Evolutionary conservation across 2,888 invertebrate genomes (phyloP).

Genomic region (Halictus quadricinctus): DNA sequence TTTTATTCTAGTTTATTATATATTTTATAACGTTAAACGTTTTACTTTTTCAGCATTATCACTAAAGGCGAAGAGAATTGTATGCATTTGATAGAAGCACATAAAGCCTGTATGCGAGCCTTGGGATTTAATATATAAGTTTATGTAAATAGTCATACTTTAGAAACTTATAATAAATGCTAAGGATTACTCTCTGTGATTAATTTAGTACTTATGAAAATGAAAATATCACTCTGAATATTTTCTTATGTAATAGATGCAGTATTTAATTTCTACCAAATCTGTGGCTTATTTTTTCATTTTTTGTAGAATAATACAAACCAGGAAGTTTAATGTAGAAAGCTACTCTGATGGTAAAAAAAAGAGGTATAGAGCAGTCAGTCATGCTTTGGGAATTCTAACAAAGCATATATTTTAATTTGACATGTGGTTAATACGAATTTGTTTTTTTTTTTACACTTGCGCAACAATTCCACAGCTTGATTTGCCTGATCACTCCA

Average conservation of each 20-base stretch:
- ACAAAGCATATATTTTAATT: constrained; percentile 77
- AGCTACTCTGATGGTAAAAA: background rate
- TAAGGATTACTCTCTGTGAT: constrained; percentile 37
- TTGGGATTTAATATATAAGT: constrained; percentile 96
- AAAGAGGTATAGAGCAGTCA: constrained; percentile 29
- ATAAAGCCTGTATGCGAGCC: constrained; percentile 97
- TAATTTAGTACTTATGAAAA: constrained; percentile 30
- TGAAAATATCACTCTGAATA: background rate
- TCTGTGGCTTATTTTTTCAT: constrained; percentile 6
- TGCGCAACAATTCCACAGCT: constrained; percentile 71
- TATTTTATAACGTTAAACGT: background rate
- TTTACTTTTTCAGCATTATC: constrained; percentile 88
- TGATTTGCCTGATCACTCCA: constrained; percentile 62
- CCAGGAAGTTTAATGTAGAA: background rate
- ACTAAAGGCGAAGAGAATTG: constrained; percentile 97
- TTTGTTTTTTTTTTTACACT: constrained; percentile 64
- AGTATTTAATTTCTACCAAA: constrained; percentile 15
- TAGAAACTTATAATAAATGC: constrained; percentile 27
- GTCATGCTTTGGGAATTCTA: constrained; percentile 70
- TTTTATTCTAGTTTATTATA: background rate
- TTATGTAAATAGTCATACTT: constrained; percentile 15
- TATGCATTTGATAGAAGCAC: constrained; percentile 94
- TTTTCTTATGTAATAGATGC: constrained; percentile 12
- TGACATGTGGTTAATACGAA: constrained; percentile 68
- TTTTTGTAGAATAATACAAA: background rate